Conservation (phyloP, 35 echinoderm and acorn worm species). For the Nesometra sesokonis region DNA sequence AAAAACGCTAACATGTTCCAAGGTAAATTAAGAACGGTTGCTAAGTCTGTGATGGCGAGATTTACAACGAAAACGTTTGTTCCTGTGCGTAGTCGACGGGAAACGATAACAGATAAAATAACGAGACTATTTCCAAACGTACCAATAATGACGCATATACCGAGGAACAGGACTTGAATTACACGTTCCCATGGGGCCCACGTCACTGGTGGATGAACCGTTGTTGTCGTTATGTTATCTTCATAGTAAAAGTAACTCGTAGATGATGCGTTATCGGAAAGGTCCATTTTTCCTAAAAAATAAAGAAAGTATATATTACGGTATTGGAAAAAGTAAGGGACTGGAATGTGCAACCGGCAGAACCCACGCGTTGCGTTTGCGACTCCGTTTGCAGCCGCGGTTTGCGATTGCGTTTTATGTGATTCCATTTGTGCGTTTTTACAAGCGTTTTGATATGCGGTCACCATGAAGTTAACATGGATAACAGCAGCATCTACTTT, state of each 20-base stretch:
- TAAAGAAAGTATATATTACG: not conserved
- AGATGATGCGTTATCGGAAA: not conserved
- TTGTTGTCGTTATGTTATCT: not conserved
- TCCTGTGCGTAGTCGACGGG: conserved; percentile 53
- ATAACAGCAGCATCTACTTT: too few species aligned
- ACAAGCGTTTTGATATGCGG: too few species aligned
- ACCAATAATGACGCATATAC: conserved; percentile 39
- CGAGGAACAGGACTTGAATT: conserved; percentile 25
- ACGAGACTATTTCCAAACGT: conserved; percentile 72
- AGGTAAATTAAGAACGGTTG: conserved; percentile 50
- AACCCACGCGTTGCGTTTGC: too few species aligned
- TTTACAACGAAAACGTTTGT: conserved; percentile 86
- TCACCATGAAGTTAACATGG: too few species aligned
- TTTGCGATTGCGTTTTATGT: too few species aligned
- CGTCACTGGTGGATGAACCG: not conserved
- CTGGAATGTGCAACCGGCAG: too few species aligned
- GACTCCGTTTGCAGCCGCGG: too few species aligned
- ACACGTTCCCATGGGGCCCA: conserved; percentile 25
- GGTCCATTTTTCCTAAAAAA: not conserved
- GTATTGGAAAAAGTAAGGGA: too few species aligned
- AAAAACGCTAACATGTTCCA: conserved; percentile 37
- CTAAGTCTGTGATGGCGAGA: conserved; percentile 75
- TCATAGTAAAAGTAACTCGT: not conserved
- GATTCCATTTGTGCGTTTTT: too few species aligned
- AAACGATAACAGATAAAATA: conserved; percentile 52